These are phyloP conservation scores for Pangasianodon hypophthalmus DNA, from an alignment of 2,113 vertebrate genomes.

Conservation along the genomic window DNA sequence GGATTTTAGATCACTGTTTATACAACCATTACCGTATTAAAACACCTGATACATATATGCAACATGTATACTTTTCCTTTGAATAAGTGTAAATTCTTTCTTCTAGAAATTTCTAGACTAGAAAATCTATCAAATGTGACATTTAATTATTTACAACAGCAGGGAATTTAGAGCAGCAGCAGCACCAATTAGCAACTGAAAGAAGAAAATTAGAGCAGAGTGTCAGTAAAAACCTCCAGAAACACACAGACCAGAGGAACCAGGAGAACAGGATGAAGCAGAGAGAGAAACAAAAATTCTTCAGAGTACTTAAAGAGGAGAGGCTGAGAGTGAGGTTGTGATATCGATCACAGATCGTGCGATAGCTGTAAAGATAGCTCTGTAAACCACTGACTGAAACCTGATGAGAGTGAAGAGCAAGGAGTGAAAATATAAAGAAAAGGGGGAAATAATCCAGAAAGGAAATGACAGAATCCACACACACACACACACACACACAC, in stretches of 20 bases:
- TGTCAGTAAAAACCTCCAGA: not conserved
- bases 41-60: too few species aligned
- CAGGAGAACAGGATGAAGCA: slow-evolving; percentile 28
- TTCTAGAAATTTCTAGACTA: too few species aligned
- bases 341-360: not conserved
- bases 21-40: too few species aligned
- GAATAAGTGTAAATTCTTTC: too few species aligned
- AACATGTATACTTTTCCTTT: too few species aligned
- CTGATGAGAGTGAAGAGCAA: not conserved
- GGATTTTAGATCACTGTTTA: not conserved
- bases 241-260: slow-evolving; percentile 44
- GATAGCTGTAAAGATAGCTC: not conserved
- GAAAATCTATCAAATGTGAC: too few species aligned
- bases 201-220: not conserved
- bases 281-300: not conserved
- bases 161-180: not conserved
- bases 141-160: not conserved
- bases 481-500: too few species aligned
- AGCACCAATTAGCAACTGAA: not conserved
- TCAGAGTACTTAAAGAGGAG: not conserved
- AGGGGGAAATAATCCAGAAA: not conserved
- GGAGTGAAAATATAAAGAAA: not conserved
- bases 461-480: not conserved
- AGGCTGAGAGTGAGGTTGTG: not conserved
- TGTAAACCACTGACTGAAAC: not conserved